These are phyloP conservation scores for Myotis myotis DNA, from an alignment of 2,797 vertebrate species.

Conservation along the genomic window DNA sequence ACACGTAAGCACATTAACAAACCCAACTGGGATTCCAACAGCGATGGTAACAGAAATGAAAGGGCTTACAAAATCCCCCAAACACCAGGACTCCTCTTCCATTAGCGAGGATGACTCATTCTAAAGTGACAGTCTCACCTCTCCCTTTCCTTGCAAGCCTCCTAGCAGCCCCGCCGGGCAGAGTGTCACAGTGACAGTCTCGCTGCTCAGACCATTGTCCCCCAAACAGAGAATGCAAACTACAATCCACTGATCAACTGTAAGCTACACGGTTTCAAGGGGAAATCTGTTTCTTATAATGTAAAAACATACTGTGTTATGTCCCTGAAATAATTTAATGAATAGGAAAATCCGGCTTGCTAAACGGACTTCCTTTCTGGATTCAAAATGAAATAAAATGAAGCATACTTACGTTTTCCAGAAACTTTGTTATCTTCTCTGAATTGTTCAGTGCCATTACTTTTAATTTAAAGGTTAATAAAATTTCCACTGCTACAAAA, in stretches of 20 bases:
- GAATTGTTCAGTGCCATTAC: conserved; percentile 90
- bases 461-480: conserved; percentile 96
- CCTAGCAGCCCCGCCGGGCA: not conserved
- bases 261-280: not conserved
- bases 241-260: not conserved
- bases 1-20: not conserved
- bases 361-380: not conserved
- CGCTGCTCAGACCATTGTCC: not conserved
- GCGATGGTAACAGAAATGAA: not conserved
- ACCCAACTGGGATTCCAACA: not conserved
- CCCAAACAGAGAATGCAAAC: not conserved
- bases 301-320: not conserved
- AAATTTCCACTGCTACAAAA: conserved; percentile 96
- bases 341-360: not conserved
- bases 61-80: not conserved
- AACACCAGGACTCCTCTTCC: not conserved
- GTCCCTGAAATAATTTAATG: conserved; percentile 30
- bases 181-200: not conserved
- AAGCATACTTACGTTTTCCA: conserved; percentile 92
- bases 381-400: conserved; percentile 40
- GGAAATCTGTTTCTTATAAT: not conserved
- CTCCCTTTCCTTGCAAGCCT: not conserved
- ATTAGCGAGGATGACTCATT: not conserved
- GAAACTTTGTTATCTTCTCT: conserved; percentile 90
- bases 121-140: not conserved